phyloP scores from a whole-genome alignment of 2,888 invertebrate species.

The Creontiades dilutus region DNA sequence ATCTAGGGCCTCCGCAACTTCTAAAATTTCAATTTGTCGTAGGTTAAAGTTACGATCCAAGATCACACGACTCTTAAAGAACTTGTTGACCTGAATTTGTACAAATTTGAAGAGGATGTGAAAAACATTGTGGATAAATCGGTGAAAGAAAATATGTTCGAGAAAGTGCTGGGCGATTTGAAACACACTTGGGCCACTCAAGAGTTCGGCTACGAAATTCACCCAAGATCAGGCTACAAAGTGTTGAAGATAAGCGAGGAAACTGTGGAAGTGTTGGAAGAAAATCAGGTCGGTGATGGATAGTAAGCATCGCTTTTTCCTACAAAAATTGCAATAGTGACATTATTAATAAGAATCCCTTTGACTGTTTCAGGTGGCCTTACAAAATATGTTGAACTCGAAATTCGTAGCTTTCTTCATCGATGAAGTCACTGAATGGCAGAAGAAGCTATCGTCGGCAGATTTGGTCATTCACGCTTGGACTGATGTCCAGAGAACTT shows the following conservation, averaged over 20 bases:
- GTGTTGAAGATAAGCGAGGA: conserved; percentile 91
- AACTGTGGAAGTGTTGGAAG: conserved; percentile 94
- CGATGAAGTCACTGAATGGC: conserved; percentile 92
- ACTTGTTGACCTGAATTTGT: conserved; percentile 90
- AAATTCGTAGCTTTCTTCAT: conserved; percentile 94
- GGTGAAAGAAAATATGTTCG: conserved; percentile 98
- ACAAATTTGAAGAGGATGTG: conserved; percentile 95
- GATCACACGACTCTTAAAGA: conserved; percentile 93
- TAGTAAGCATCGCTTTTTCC: no score
- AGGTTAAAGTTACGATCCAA: conserved; percentile 90
- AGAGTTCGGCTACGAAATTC: conserved; percentile 89
- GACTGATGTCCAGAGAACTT: conserved; percentile 95
- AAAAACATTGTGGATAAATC: conserved; percentile 97
- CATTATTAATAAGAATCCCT: no score
- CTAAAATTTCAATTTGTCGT: background rate
- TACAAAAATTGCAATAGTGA: no score
- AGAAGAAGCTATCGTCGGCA: conserved; percentile 91
- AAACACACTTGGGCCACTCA: conserved; percentile 89
- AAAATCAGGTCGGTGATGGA: conserved; percentile 86
- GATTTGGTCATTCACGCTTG: conserved; percentile 90
- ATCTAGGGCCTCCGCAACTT: no score
- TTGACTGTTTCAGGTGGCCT: conserved; percentile 81
- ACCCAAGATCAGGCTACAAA: conserved; percentile 89
- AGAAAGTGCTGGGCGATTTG: conserved; percentile 92
- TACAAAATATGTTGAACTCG: conserved; percentile 96